phyloP scores from a whole-genome alignment of 2,113 vertebrate genomes.

The Gavia stellata region DNA sequence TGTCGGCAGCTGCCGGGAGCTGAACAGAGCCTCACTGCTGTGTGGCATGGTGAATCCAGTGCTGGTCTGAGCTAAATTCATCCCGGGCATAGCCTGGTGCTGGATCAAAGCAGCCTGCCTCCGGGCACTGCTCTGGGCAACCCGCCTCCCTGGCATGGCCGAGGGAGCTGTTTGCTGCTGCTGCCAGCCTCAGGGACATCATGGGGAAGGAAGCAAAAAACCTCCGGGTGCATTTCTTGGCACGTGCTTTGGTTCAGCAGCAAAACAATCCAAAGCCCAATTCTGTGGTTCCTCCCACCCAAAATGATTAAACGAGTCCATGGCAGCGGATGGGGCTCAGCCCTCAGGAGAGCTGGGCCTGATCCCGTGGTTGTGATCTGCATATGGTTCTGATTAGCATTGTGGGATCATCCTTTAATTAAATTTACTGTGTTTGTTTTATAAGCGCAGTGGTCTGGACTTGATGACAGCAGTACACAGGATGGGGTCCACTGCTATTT shows the following conservation, averaged over 20 bases:
- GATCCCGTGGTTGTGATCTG: not conserved
- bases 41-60: not conserved
- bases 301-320: not conserved
- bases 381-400: conserved; percentile 12
- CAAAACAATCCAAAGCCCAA: not conserved
- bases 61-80: not conserved
- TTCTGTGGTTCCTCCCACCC: not conserved
- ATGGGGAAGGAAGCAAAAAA: not conserved
- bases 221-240: not conserved
- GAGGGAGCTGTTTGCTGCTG: not conserved
- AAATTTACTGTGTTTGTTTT: conserved; percentile 40
- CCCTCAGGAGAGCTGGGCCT: not conserved
- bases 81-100: not conserved
- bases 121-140: not conserved
- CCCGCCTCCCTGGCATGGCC: not conserved
- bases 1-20: not conserved
- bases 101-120: not conserved
- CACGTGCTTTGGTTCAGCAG: not conserved
- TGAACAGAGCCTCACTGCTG: not conserved
- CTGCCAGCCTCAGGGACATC: not conserved
- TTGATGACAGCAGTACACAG: conserved; percentile 40
- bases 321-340: not conserved
- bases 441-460: conserved; percentile 1
- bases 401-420: conserved; percentile 41
- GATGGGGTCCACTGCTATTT: conserved; percentile 2